Base-by-base conservation (phyloP, 2,797 vertebrate species). In the Acomys russatus region DNA sequence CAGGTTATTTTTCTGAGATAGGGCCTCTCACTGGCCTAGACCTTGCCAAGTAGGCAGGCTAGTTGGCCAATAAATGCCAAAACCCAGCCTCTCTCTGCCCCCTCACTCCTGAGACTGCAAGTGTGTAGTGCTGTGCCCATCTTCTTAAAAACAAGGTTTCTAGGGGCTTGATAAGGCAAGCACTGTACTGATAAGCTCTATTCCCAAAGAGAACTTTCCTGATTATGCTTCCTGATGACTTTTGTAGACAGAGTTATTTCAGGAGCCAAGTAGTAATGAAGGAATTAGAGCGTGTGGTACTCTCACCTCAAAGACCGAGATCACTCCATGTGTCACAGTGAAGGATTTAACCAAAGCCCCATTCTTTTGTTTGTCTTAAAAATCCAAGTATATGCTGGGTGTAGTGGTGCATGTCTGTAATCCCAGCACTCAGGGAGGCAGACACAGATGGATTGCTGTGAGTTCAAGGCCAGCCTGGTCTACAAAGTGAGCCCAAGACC, bases 331-430 rank as follows among this genome's bases (percentile, higher is more conserved):
- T 90, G 77, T 76, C 70, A 61, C 22, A 56, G 94, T 35, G n/a
- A 80, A 64, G 38, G 51, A 82, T 76, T 77, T 70, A 92, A 56
- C 70, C 35, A 76, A 92, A 88, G 17, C 35, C 20, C 28, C 30
- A 14, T 33, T n/a, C 56, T 59, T 61, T 33, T 92, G 9, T 93
- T 86, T 61, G 91, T 88, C 92, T 35, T 88, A 95, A 96, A 96
- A 73, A 91, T 74, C 91, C 94, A 94, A 87, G 76, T 73, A 80
- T 38, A 77, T 44, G 44, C 44, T 44, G 4, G 44, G 44, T 4
- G 44, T 44, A 4, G 44, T 44, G 44, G 44, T 44, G 44, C 44
- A 44, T 44, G 4, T 44, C 44, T 44, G 44, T 44, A 44, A 44
- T 44, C 44, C 44, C 44, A 44, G 44, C 44, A 44, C 44, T 44